A percentile compares a stretch with the other conserved stretches of the same genome.
These are phyloP conservation scores for Glareola pratincola DNA, from an alignment of 2,113 vertebrate species.

Conservation along the genomic window DNA sequence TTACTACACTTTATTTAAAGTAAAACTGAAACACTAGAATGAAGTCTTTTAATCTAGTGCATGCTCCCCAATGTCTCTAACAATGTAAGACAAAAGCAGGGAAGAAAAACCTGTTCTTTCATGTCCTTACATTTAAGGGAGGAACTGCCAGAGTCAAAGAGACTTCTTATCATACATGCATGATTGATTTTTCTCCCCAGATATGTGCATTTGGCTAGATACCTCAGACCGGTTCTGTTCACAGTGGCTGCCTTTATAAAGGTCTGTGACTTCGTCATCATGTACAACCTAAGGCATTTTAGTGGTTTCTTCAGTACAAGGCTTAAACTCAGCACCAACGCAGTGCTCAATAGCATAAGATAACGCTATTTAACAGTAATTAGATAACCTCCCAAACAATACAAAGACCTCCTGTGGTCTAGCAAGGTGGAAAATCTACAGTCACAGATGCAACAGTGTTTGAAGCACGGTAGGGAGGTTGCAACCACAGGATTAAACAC, in stretches of 20 bases:
- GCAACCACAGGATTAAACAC: not conserved
- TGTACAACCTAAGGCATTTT: not conserved
- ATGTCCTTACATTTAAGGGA: not conserved
- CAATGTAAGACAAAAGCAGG: not conserved
- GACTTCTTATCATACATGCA: rapidly evolving
- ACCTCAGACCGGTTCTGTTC: not conserved
- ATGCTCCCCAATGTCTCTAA: not conserved
- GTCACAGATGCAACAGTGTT: not conserved
- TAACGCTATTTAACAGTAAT: rapidly evolving
- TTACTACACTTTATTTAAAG: not conserved
- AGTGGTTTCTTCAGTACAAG: not conserved
- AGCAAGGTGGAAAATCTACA: not conserved
- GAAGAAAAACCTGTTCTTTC: not conserved
- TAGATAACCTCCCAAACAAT: not conserved
- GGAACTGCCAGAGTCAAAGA: not conserved
- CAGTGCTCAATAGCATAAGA: not conserved
- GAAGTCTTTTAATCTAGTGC: not conserved
- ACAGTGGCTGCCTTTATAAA: not conserved
- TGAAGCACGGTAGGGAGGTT: not conserved
- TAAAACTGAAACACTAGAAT: not conserved
- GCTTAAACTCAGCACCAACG: not conserved
- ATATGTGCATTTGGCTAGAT: not conserved
- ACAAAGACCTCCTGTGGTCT: not conserved
- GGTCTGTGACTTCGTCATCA: not conserved
- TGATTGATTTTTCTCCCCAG: not conserved